phyloP scores from a whole-genome alignment of 1,140 invertebrate genomes.

The Drosophila murphyi region DNA sequence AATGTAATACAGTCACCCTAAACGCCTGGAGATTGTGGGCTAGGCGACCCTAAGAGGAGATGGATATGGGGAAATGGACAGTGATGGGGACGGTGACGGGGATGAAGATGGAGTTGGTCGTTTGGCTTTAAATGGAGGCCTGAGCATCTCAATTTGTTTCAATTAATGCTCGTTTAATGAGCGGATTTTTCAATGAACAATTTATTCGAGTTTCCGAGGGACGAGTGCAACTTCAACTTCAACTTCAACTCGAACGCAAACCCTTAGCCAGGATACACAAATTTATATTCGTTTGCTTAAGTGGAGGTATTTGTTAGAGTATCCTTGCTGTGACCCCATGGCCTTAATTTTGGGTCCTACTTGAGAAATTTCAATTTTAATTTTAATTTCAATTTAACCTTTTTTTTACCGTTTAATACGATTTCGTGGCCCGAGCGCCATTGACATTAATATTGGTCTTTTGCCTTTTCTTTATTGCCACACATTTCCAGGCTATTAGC shows the following conservation, averaged over 20 bases:
- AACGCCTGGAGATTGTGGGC: background rate
- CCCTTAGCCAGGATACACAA: background rate
- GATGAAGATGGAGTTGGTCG: background rate
- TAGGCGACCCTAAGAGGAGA: no score
- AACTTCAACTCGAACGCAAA: no score
- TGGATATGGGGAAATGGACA: no score
- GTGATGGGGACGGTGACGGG: no score
- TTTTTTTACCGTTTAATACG: background rate
- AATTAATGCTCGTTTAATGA: conserved; percentile 49
- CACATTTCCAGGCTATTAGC: conserved; percentile 76
- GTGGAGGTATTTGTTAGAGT: no score
- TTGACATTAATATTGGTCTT: conserved; percentile 65
- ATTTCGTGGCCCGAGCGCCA: conserved; percentile 47
- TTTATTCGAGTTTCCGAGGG: conserved; percentile 8
- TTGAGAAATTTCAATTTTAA: conserved; percentile 10
- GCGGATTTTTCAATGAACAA: conserved; percentile 9
- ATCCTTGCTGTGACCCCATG: no score
- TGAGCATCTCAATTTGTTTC: conserved; percentile 36
- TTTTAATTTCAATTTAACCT: background rate
- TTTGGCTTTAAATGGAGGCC: conserved; percentile 17
- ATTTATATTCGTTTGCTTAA: background rate
- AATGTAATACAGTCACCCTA: conserved; percentile 21
- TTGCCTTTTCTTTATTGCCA: conserved; percentile 22
- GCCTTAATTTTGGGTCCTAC: no score
- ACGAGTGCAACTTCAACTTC: no score